Base-by-base conservation (phyloP, 2,888 invertebrate genomes). In the Plagodis pulveraria region DNA sequence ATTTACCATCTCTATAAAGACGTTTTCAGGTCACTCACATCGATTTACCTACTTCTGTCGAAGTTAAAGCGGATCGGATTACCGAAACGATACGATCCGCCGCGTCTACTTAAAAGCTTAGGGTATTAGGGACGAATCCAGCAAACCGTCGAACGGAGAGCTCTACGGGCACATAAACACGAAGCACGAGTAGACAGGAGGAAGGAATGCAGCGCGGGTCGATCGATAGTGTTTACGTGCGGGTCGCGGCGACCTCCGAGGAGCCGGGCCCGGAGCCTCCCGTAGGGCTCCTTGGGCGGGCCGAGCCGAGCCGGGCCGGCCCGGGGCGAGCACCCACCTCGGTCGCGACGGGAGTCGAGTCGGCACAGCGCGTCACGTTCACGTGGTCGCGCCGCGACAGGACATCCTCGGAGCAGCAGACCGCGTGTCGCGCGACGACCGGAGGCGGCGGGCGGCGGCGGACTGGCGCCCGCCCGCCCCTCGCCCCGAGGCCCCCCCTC, bases 181-280 rank as follows among this genome's bases (percentile, higher is more conserved):
- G 34, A 12, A 40, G 43, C 34, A 40, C 45, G 38, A 45, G 40
- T 43, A 44, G 40, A 7, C 56, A 59, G 48, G 40, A 41, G 47
- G 40, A 46, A 49, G 32, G 52, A 55, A 57, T 56, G 64, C 62
- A 59, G 58, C 44, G 58, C 49, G 47, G 22, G n/a, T 32, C 60
- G 52, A 64, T 68, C 67, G 64, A 68, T 68, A 66, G 48, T 66
- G 67, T 62, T 63, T 65, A 65, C 65, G 56, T 55, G 63, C 40
- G 48, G 54, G 42, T 10, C 49, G 50, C 43, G 58, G 45, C 43
- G 50, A 40, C 44, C 32, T n/a, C 52, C 44, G 42, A 9, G 53
- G 36, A 33, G 44, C 40, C 48, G 42, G 50, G 9, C 32, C 47
- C 52, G 44, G 45, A 41, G 46, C 32, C 45, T 8, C 45, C 35